Evolutionary conservation across 2,888 invertebrate species (phyloP).

Genomic region (Xestia c-nigrum): DNA sequence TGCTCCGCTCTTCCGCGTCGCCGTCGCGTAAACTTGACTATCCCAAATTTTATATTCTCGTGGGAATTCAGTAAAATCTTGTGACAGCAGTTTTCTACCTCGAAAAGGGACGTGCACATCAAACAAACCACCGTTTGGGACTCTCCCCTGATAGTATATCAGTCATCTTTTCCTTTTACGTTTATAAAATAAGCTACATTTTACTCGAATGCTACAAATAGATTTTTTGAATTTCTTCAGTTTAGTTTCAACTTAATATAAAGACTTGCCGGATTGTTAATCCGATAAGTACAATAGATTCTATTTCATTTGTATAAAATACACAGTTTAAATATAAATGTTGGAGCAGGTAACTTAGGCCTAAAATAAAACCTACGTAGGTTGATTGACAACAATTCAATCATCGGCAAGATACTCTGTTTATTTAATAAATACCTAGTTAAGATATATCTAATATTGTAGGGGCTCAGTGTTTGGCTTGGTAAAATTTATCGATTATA

Average conservation of each 20-base stretch:
- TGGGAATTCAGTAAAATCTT: conserved; percentile 59
- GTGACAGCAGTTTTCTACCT: conserved; percentile 56
- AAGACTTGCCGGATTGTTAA: not conserved
- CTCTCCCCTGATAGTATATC: conserved; percentile 54
- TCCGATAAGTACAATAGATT: not conserved
- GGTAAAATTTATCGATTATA: not conserved
- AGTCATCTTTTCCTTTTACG: conserved; percentile 51
- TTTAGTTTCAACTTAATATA: conserved; percentile 4
- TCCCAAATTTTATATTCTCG: conserved; percentile 53
- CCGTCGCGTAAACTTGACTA: conserved; percentile 59
- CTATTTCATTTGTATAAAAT: conserved; percentile 6
- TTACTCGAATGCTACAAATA: conserved; percentile 19
- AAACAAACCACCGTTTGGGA: conserved; percentile 59
- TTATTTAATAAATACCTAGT: conserved; percentile 19
- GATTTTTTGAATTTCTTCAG: conserved; percentile 18
- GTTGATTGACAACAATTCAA: conserved; percentile 26
- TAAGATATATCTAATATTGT: not conserved
- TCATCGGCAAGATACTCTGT: conserved; percentile 10
- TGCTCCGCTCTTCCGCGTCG: conserved; percentile 37
- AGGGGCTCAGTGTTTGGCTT: not conserved
- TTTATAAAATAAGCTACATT: conserved; percentile 42
- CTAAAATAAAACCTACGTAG: conserved; percentile 40
- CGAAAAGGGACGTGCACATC: conserved; percentile 61
- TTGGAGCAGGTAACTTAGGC: conserved; percentile 40
- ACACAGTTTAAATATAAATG: conserved; percentile 27